Base-by-base conservation (phyloP, 2,113 vertebrate genomes). In the Sakesphorus luctuosus region DNA sequence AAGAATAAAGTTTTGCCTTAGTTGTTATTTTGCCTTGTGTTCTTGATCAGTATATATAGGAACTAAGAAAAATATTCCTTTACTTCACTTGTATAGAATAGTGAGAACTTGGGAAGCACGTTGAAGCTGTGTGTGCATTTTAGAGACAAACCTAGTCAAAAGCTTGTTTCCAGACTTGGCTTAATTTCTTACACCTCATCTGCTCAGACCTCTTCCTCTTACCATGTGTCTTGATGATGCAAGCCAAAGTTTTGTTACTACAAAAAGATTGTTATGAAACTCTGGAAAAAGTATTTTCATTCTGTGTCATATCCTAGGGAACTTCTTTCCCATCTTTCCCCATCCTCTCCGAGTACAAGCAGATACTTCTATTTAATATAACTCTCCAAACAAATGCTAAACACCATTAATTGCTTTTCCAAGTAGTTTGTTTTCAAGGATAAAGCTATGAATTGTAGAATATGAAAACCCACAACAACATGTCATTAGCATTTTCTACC, bases 1-100 rank as follows among this genome's bases (percentile, higher is more conserved):
- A 96, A 97, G 71, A 98, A 98, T 97, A 94, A 96, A 96, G 91
- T 86, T 96, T 94, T 98, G 97, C 92, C 95, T 98, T 97, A 96
- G 74, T 91, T 97, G 50, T 91, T 65, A 16, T 87, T 92, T 87
- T 86, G 91, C 18, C 40, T 91, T 66, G 11, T 59, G 36, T 97
- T 61, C 68, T 97, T 83, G 72, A 74, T 78, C 55, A 38, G 36
- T 66, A 16, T 82, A 67, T 87, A 82, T 40, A 59, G 55, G 61
- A 93, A 58, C 33, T 24, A 36, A 71, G 43, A 58, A 73, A 11
- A 92, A 24, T 13, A 52, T 76, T 58, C 2, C 18, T 72, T 84
- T 31, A 6, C 49, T 67, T 82, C 29, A 35, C 8, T 77, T 59
- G 6, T 67, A 43, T 61, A 18, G 17, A n/a, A 5, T 20, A 63